Percentiles rank a stretch among this genome's conserved stretches.
These are phyloP conservation scores for Erpetoichthys calabaricus DNA, from an alignment of 2,797 vertebrate species.

Conservation along the genomic window DNA sequence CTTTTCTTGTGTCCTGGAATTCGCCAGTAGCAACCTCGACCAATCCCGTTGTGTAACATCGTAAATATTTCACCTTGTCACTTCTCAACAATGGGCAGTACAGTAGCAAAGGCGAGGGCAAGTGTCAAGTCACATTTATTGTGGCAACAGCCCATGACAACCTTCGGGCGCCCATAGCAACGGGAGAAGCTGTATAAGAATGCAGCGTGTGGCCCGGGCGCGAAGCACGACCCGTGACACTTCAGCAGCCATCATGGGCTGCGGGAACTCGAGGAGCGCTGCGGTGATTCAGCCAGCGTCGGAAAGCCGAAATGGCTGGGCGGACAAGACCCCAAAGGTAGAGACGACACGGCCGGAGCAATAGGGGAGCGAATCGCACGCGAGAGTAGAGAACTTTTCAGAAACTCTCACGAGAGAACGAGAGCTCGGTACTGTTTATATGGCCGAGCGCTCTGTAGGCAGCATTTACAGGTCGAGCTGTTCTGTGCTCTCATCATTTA, in stretches of 20 bases:
- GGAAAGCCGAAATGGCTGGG: conserved; percentile 10
- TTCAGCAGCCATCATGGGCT: conserved; percentile 39
- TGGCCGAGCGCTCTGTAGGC: no score
- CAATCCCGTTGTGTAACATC: not conserved
- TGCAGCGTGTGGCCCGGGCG: conserved; percentile 17
- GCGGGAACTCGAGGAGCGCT: conserved; percentile 32
- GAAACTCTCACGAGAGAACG: no score
- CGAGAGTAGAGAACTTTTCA: no score
- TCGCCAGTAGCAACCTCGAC: conserved; percentile 7
- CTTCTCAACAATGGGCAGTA: not conserved
- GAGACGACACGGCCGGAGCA: not conserved
- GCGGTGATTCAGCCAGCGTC: conserved; percentile 26
- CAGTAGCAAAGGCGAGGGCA: conserved; percentile 15
- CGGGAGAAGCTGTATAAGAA: conserved; percentile 34
- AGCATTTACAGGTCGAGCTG: no score
- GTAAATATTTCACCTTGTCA: conserved; percentile 1
- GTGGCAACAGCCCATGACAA: conserved; percentile 57
- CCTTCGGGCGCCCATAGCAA: conserved; percentile 31
- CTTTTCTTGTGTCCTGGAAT: conserved; percentile 1
- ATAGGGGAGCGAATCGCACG: no score
- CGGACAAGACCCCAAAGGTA: conserved; percentile 31
- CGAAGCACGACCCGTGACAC: not conserved
- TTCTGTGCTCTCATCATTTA: no score
- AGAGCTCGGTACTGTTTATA: no score
- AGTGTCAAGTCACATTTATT: conserved; percentile 46